Base-by-base conservation (phyloP, 2,113 vertebrate genomes). In the Barnardius zonarius region DNA sequence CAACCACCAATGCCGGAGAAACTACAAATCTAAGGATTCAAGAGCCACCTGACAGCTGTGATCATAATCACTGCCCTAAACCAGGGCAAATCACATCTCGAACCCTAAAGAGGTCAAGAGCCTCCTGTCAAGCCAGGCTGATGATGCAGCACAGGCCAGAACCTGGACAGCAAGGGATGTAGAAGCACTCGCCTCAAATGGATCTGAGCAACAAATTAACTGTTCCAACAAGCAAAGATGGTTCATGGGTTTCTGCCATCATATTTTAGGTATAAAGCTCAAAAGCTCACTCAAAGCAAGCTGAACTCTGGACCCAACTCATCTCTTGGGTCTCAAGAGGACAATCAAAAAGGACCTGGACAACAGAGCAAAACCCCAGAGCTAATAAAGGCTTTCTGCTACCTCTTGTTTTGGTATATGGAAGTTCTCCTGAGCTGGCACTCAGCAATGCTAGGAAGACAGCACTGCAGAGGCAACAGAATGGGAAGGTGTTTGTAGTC, bases 181-280 rank as follows among this genome's bases (percentile, higher is more conserved):
- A 49, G 22, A 63, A 90, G 43, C 4, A 2, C 18, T 67, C 0
- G 0, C 23, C 70, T 76, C 31, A n/a, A 41, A 80, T 6, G 11
- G 37, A 70, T 25, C 41, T 37, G 54, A 69, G 10, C 41, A 83
- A 18, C 35, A 83, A 64, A 37, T 24, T 23, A 72, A 81, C 16
- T 62, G 44, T 48, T 80, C 27, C 24, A 80, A 73, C 64, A 68
- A 75, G 11, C 4, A 46, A 6, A 16, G 31, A 68, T 2, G 2
- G 62, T 7, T 48, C 55, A 37, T 44, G 18, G 17, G 41, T 19
- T 73, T 73, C 57, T 68, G 22, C 44, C 37, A 9, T 9, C 33
- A 41, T 15, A 18, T 9, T 48, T 54, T 0, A 5, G 17, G 23
- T n/a, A n/a, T 4, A 54, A 89, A 88, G 43, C 54, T 55, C 55